phyloP scores from a whole-genome alignment of 2,113 vertebrate species.

The Chloebia gouldiae region DNA sequence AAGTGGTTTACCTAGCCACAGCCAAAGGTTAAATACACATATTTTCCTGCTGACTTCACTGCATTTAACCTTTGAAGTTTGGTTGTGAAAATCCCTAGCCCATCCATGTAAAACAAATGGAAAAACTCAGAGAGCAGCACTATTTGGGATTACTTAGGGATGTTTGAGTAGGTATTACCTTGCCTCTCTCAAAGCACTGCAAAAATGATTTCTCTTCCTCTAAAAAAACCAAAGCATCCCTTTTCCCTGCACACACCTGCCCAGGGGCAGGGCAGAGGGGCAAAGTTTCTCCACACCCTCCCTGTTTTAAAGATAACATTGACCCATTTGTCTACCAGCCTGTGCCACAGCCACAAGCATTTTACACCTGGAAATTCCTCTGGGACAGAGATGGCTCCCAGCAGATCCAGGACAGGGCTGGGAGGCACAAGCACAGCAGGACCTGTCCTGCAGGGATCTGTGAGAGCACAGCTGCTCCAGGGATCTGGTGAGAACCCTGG shows the following conservation, averaged over 20 bases:
- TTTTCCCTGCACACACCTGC: neutral
- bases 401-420: neutral
- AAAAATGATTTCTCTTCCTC: neutral
- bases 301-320: neutral
- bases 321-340: neutral
- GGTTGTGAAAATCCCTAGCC: conserved; percentile 29
- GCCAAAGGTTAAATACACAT: conserved; percentile 62
- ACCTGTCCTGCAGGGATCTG: neutral
- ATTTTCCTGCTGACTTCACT: conserved; percentile 48
- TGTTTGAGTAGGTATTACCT: neutral
- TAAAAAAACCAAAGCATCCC: neutral
- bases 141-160: neutral
- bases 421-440: neutral
- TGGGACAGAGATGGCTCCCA: neutral
- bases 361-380: neutral
- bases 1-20: conserved; percentile 54
- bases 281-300: neutral
- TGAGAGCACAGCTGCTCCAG: neutral
- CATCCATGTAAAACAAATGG: neutral
- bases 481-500: neutral
- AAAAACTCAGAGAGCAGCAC: neutral
- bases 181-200: neutral
- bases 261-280: neutral
- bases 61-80: conserved; percentile 44
- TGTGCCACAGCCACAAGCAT: neutral